Percentiles rank a stretch among this genome's conserved stretches.
Conservation (phyloP, 1,140 invertebrate genomes). For the Orussus abietinus region DNA sequence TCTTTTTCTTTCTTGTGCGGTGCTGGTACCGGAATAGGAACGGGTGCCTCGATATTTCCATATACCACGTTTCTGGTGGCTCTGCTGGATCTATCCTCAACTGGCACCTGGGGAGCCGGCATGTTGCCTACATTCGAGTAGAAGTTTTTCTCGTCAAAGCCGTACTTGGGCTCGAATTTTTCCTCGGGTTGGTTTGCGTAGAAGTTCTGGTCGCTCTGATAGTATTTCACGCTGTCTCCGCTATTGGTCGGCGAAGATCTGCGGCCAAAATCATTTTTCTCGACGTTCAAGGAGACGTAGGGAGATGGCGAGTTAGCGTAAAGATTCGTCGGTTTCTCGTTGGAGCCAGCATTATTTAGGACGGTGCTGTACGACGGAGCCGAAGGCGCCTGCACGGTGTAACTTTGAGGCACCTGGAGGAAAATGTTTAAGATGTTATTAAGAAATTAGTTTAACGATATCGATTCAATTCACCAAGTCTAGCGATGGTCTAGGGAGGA, state of each 20-base stretch:
- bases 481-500: no score
- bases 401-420: slow-evolving; percentile 57
- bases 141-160: slow-evolving; percentile 43
- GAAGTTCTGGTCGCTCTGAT: slow-evolving; percentile 42
- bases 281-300: slow-evolving; percentile 34
- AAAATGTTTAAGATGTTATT: slow-evolving; percentile 14
- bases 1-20: slow-evolving; percentile 42
- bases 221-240: slow-evolving; percentile 31
- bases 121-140: slow-evolving; percentile 48
- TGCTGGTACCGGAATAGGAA: slow-evolving; percentile 31
- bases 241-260: slow-evolving; percentile 25
- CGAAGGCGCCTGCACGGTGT: slow-evolving; percentile 50
- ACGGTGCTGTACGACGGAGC: slow-evolving; percentile 55
- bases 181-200: slow-evolving; percentile 39
- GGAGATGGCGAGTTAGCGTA: slow-evolving; percentile 50
- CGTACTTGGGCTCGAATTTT: slow-evolving; percentile 42
- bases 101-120: slow-evolving; percentile 33
- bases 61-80: slow-evolving; percentile 41
- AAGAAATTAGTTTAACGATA: background rate
- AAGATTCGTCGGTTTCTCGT: slow-evolving; percentile 41
- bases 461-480: no score
- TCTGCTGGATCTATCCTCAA: slow-evolving; percentile 31
- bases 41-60: slow-evolving; percentile 46
- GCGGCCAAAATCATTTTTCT: slow-evolving; percentile 36
- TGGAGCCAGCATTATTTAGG: slow-evolving; percentile 43